phyloP scores from a whole-genome alignment of 2,888 invertebrate genomes.

The Arenicola marina region DNA sequence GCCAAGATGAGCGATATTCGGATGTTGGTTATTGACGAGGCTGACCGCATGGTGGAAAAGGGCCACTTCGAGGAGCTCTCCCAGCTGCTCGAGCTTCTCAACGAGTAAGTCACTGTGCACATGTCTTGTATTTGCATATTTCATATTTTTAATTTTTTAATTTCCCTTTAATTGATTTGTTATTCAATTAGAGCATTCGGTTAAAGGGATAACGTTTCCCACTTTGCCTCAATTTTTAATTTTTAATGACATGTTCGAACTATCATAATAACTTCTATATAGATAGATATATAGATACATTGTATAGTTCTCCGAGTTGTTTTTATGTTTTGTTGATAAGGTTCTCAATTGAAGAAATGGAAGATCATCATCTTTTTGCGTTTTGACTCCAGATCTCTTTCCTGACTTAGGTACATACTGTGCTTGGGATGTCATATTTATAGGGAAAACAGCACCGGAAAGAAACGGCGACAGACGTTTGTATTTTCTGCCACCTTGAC shows the following conservation, averaged over 20 bases:
- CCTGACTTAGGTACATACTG: no score
- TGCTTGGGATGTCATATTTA: no score
- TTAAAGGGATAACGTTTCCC: no score
- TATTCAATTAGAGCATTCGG: no score
- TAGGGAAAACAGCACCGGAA: no score
- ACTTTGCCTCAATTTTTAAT: no score
- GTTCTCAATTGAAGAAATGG: background rate
- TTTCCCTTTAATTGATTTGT: constrained; percentile 1
- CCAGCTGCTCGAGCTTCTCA: constrained; percentile 78
- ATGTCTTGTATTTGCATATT: background rate
- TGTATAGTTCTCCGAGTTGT: background rate
- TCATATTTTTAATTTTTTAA: background rate
- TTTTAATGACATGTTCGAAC: no score
- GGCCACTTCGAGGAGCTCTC: constrained; percentile 94
- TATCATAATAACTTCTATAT: background rate
- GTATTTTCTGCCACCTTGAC: constrained; percentile 97
- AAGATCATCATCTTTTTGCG: no score
- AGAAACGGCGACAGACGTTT: constrained; percentile 88
- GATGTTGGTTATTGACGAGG: constrained; percentile 94
- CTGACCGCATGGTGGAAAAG: constrained; percentile 95
- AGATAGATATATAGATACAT: background rate
- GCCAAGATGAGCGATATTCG: constrained; percentile 47
- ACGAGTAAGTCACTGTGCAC: constrained; percentile 59
- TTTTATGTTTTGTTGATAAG: background rate
- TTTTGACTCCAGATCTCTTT: no score